Conservation (phyloP, 2,888 invertebrate genomes). For the Lochmaea crataegi region DNA sequence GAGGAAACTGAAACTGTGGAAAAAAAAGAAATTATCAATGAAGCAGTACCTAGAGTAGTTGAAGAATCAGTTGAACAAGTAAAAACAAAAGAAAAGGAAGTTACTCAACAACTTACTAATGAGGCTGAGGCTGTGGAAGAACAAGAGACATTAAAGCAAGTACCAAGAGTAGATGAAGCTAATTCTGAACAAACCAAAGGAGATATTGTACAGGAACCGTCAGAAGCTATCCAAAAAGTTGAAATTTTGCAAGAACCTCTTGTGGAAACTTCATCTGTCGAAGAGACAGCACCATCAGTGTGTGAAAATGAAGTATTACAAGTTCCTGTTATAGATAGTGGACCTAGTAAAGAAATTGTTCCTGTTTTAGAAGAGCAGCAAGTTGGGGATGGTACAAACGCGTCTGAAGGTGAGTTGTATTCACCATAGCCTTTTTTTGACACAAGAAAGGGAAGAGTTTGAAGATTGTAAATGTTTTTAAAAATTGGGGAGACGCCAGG, state of each 20-base stretch:
- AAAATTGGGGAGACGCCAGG: not conserved
- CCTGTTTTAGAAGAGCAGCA: not conserved
- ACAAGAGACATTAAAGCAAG: not conserved
- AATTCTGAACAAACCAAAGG: not conserved
- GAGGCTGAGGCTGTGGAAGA: not conserved
- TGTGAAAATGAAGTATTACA: not conserved
- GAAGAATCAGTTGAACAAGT: not conserved
- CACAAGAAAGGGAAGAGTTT: not conserved
- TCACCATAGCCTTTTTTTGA: not conserved
- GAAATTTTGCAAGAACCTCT: not conserved
- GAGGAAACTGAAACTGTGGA: not conserved
- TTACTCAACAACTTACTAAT: not conserved
- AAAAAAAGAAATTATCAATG: not conserved
- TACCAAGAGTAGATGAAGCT: not conserved
- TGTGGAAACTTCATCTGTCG: slow-evolving; percentile 2
- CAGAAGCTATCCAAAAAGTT: not conserved
- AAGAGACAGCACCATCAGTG: not conserved
- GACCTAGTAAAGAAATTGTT: not conserved
- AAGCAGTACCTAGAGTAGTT: not conserved
- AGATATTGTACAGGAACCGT: not conserved
- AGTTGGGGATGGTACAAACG: not conserved
- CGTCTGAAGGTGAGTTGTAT: not conserved
- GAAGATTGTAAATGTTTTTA: not conserved
- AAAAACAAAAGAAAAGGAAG: not conserved
- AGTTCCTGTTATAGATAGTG: slow-evolving; percentile 3